Evolutionary conservation across 2,888 invertebrate genomes (phyloP).

Genomic region (Ophraella communa): DNA sequence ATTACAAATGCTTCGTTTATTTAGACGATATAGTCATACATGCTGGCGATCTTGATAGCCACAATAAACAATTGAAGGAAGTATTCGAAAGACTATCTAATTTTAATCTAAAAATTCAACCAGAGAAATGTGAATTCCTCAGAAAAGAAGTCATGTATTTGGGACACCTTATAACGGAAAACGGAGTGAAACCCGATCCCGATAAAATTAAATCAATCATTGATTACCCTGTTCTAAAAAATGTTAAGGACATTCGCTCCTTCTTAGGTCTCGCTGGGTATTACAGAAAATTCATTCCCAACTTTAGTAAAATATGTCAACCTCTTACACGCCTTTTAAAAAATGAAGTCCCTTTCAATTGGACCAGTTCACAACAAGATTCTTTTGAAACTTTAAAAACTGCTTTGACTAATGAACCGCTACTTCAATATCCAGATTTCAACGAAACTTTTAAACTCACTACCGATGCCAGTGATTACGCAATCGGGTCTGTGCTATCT

Average conservation of each 20-base stretch:
- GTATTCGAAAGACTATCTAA: constrained; percentile 39
- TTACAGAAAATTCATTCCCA: constrained; percentile 32
- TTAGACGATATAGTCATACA: constrained; percentile 52
- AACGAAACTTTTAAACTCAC: constrained; percentile 46
- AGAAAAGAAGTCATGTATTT: constrained; percentile 37
- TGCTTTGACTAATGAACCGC: constrained; percentile 11
- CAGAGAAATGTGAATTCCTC: constrained; percentile 37
- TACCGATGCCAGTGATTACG: constrained; percentile 52
- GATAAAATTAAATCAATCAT: constrained; percentile 27
- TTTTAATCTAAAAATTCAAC: constrained; percentile 38
- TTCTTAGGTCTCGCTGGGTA: constrained; percentile 41
- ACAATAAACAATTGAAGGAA: constrained; percentile 39
- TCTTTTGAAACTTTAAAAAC: constrained; percentile 6
- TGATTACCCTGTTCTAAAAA: constrained; percentile 29
- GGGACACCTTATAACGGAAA: constrained; percentile 35
- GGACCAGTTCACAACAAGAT: constrained; percentile 20
- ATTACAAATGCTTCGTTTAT: constrained; percentile 49
- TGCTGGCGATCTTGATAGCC: constrained; percentile 40
- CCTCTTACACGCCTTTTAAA: constrained; percentile 33
- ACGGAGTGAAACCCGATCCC: constrained; percentile 38
- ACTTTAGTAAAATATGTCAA: constrained; percentile 30
- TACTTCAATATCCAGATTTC: constrained; percentile 49
- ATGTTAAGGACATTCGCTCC: constrained; percentile 36
- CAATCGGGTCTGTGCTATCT: constrained; percentile 36
- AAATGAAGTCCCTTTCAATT: constrained; percentile 36